Evolutionary conservation across 2,888 invertebrate genomes (phyloP), one percentile per base, ranked within the genome.

Genomic region (Hirudinaria manillensis): DNA sequence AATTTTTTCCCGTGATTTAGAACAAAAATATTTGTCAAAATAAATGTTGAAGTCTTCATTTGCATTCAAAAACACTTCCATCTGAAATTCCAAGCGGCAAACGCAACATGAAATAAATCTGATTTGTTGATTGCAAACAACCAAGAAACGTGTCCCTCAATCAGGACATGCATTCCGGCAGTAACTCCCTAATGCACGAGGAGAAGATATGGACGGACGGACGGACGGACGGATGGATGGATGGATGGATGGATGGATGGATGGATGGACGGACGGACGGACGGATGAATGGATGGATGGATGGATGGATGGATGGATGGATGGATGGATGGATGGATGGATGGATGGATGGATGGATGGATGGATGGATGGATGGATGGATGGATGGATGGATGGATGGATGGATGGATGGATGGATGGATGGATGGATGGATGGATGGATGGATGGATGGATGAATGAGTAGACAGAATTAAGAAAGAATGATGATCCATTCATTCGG

Each of bases 381-480:
- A 61, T 61, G 61, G 29, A 61, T 68, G 68, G 32, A 36, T 68
- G 68, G 32, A 36, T 68, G 68, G 32, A 36, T 68, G 68, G 32
- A 21, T 68, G 68, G 32, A 21, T 34, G 68, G 13, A 36, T 68
- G 36, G 32, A 7, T 68, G 36, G 32, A 36, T 34, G 68, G 32
- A 36, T 34, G 68, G 32, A 21, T 68, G 36, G 32, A 36, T 68
- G 68, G 13, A 36, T 34, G 68, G 16, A 36, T 68, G 68, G 34
- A 4, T 67, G 67, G 36, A 34, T 68, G 68, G 32, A 36, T 34
- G 68, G 32, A 36, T 34, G 68, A 34, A 36, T 34, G 68, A 34
- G n/a, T 68, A 34, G 16, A 36, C 34, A 45, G 13, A 16, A 45
- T 10, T 16, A 45, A 16, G 45, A 45, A 45, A 16, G 45, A 45